These are phyloP conservation scores for Drosophila subsilvestris DNA, from an alignment of 2,888 invertebrate species.

Conservation along the genomic window DNA sequence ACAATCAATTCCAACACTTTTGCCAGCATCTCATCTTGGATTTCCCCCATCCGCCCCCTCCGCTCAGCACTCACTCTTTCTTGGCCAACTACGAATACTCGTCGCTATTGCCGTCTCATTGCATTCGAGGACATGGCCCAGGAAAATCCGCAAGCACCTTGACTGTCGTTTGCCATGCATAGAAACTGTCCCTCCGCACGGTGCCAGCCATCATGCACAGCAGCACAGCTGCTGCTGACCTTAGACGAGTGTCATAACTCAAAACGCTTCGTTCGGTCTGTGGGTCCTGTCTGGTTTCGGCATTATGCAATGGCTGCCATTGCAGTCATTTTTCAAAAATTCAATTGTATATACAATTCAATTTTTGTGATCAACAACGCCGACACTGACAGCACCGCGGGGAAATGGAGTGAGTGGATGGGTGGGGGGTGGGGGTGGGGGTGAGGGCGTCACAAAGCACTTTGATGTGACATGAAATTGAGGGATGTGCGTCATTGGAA, in stretches of 20 bases:
- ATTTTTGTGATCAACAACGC: constrained; percentile 73
- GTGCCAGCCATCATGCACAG: constrained; percentile 30
- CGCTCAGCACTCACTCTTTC: constrained; percentile 10
- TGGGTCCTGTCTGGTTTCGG: constrained; percentile 31
- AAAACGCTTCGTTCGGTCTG: constrained; percentile 14
- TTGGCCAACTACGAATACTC: constrained; percentile 30
- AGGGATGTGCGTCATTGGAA: constrained; percentile 5
- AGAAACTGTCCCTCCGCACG: constrained; percentile 54
- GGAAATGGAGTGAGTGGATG: constrained; percentile 11
- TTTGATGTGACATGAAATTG: constrained; percentile 59
- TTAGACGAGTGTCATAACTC: constrained; percentile 50
- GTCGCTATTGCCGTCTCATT: constrained; percentile 47
- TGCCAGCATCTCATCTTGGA: constrained; percentile 17
- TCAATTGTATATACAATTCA: constrained; percentile 78
- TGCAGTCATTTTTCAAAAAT: constrained; percentile 74
- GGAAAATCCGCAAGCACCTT: constrained; percentile 50
- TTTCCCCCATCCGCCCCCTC: not conserved
- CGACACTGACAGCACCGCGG: constrained; percentile 60
- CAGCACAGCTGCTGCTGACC: constrained; percentile 31
- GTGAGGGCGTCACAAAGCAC: constrained; percentile 51
- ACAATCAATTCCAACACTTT: constrained; percentile 39
- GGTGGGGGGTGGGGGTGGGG: not conserved
- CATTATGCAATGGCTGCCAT: constrained; percentile 58
- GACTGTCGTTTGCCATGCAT: constrained; percentile 67
- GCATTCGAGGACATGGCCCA: constrained; percentile 37